These are phyloP conservation scores for Thysanoteuthis rhombus DNA, from an alignment of 2,888 invertebrate species.

Conservation along the genomic window DNA sequence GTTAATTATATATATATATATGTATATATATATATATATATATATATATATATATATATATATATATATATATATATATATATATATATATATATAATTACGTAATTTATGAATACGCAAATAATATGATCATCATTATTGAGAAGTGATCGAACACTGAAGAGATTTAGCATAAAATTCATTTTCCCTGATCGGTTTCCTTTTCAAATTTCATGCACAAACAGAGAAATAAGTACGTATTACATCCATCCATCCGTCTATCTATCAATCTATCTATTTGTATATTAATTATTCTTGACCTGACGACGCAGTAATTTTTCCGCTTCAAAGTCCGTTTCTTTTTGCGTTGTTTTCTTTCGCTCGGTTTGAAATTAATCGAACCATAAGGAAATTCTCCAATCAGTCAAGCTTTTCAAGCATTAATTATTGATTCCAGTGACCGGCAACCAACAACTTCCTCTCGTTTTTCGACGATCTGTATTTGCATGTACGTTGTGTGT, in stretches of 20 bases:
- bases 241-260: no score
- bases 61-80: neutral
- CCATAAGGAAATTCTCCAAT: neutral
- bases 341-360: neutral
- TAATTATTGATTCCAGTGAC: neutral
- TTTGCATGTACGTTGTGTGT: neutral
- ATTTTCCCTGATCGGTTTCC: no score
- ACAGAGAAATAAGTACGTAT: no score
- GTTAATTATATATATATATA: no score
- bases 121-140: neutral
- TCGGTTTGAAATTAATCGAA: neutral
- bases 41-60: neutral
- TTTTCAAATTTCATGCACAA: no score
- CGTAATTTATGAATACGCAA: neutral
- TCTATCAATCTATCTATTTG: no score
- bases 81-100: neutral
- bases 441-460: neutral
- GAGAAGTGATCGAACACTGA: neutral
- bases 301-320: neutral
- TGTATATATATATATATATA: no score
- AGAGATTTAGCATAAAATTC: neutral
- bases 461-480: neutral
- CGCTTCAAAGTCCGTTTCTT: neutral
- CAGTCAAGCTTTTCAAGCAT: neutral
- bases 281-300: neutral